A percentile compares a stretch with the other conserved stretches of the same genome.
Evolutionary conservation across 92 coral and sea anemone genomes (phyloP).

Genomic region (Bergia sp.): DNA sequence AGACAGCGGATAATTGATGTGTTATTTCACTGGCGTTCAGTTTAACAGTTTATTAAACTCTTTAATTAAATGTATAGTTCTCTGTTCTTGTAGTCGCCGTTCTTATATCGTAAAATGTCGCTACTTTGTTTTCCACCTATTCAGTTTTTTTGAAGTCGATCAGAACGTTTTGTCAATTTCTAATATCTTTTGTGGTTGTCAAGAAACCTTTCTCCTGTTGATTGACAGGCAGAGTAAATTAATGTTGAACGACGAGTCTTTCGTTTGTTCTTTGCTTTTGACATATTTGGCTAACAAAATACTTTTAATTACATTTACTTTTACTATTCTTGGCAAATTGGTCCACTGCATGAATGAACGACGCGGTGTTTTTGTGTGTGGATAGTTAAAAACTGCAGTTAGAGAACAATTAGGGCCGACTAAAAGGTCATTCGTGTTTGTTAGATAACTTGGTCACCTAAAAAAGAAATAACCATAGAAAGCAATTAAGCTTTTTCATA

Average conservation of each 20-base stretch:
- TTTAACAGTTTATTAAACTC: no score
- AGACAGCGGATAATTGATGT: not conserved
- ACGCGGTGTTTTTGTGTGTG: not conserved
- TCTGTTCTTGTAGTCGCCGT: not conserved
- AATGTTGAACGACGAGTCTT: not conserved
- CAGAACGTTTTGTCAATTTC: not conserved
- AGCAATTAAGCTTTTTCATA: not conserved
- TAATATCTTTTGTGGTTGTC: not conserved
- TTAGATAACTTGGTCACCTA: not conserved
- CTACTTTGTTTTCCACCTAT: not conserved
- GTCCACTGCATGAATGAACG: not conserved
- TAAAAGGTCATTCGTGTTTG: slow-evolving; percentile 16
- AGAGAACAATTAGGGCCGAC: not conserved
- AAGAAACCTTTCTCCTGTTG: not conserved
- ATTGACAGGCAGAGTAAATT: slow-evolving; percentile 13
- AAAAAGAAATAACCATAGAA: not conserved
- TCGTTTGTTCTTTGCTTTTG: slow-evolving; percentile 3
- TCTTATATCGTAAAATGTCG: not conserved
- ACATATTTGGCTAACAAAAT: slow-evolving; percentile 3
- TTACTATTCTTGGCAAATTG: not conserved
- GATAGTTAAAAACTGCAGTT: not conserved
- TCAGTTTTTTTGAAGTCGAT: not conserved
- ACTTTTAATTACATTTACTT: not conserved
- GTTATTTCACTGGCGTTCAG: not conserved
- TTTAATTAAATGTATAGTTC: no score